Conservation (phyloP, 2,888 invertebrate genomes). For the Aleiodes testaceus region DNA sequence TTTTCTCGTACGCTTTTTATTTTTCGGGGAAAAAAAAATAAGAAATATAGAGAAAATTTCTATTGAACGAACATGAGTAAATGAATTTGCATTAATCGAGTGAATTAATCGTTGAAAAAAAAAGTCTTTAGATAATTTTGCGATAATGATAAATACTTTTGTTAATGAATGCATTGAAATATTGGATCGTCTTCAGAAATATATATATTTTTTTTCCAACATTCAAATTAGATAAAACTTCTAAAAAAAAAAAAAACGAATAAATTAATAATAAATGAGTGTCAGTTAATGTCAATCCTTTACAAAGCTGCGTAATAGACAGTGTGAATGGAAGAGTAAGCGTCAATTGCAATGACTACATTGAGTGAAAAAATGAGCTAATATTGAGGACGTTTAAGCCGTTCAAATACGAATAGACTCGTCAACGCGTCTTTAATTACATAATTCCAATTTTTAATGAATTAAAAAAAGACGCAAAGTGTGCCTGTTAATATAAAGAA, state of each 20-base stretch:
- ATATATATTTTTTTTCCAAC: slow-evolving; percentile 42
- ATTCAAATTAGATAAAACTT: background rate
- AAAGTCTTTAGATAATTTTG: slow-evolving; percentile 7
- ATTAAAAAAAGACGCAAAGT: slow-evolving; percentile 33
- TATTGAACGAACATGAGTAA: background rate
- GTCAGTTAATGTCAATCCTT: slow-evolving; percentile 39
- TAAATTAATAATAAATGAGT: slow-evolving; percentile 26
- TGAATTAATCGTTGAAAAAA: slow-evolving; percentile 15
- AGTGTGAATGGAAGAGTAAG: slow-evolving; percentile 14
- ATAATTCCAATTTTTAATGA: slow-evolving; percentile 3
- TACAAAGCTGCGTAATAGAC: background rate
- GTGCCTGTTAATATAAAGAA: slow-evolving; percentile 37
- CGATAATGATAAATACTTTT: slow-evolving; percentile 31
- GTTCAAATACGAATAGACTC: background rate
- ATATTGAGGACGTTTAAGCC: background rate
- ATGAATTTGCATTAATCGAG: background rate
- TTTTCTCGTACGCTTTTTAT: too few relatives aligned
- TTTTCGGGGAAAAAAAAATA: too few relatives aligned
- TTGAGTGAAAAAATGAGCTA: slow-evolving; percentile 6
- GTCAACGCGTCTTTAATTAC: slow-evolving; percentile 24
- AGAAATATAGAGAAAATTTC: slow-evolving; percentile 15
- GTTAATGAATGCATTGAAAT: slow-evolving; percentile 48
- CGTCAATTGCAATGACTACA: slow-evolving; percentile 17
- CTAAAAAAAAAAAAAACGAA: slow-evolving; percentile 5
- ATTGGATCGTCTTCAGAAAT: slow-evolving; percentile 57